These are phyloP conservation scores for Dromas ardeola DNA, from an alignment of 2,113 vertebrate species.

Conservation along the genomic window DNA sequence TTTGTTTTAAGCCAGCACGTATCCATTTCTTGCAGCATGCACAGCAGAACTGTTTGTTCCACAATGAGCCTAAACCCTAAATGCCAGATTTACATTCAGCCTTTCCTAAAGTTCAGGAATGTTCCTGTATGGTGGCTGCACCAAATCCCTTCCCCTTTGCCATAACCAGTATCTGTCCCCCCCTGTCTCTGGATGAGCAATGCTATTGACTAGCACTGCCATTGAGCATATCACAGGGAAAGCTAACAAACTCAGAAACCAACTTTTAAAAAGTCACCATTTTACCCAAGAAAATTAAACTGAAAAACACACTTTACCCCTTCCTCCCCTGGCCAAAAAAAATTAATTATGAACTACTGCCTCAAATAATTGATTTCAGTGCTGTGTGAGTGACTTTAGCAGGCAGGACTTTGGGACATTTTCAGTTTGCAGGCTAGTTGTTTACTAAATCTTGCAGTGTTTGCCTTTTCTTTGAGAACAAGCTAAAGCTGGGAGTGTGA, in stretches of 20 bases:
- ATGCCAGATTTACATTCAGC: background rate
- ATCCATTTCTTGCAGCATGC: background rate
- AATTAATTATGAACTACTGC: background rate
- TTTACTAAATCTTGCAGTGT: slow-evolving; percentile 42
- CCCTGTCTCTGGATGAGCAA: background rate
- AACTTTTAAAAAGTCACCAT: background rate
- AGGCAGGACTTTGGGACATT: background rate
- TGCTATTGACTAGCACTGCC: background rate
- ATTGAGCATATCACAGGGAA: background rate
- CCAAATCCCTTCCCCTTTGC: background rate
- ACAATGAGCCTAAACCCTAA: background rate
- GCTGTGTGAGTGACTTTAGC: background rate
- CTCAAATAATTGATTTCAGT: background rate
- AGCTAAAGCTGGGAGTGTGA: slow-evolving; percentile 23
- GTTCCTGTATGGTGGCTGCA: background rate
- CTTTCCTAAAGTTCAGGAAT: background rate
- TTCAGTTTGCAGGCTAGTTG: slow-evolving; percentile 6
- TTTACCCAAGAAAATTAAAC: background rate
- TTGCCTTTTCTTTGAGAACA: slow-evolving; percentile 24
- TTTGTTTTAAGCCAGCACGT: background rate
- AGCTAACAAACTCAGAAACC: background rate
- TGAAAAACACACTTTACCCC: background rate
- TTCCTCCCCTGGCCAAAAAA: background rate
- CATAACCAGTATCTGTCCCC: background rate
- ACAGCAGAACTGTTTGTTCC: background rate